Conservation (phyloP, 2,888 invertebrate species). For the Ptychoptera albimana region DNA sequence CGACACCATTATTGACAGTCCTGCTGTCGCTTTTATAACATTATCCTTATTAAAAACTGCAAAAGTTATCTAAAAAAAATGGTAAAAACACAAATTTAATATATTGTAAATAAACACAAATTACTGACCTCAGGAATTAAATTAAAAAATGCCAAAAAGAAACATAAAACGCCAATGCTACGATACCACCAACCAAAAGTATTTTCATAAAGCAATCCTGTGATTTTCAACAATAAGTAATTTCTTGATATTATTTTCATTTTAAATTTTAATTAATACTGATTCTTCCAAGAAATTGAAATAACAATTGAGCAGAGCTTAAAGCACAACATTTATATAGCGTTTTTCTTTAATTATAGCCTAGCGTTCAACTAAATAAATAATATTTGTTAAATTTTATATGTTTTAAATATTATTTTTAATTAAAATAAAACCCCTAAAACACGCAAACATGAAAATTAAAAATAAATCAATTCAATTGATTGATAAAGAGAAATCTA, state of each 20-base stretch:
- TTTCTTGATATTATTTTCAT: not conserved
- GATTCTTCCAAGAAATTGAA: no score
- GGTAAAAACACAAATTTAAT: not conserved
- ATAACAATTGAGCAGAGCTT: no score
- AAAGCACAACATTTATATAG: no score
- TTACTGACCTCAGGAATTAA: not conserved
- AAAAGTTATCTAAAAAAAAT: not conserved
- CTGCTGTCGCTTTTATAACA: not conserved
- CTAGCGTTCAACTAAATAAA: no score
- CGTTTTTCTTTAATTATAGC: no score
- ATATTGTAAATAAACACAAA: not conserved
- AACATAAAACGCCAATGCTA: not conserved
- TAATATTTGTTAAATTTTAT: no score
- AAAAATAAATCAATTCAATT: no score
- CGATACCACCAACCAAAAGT: not conserved
- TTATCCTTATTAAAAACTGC: not conserved
- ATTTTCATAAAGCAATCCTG: not conserved
- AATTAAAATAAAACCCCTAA: no score
- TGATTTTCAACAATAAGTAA: not conserved
- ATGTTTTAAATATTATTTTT: no score
- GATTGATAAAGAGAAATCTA: no score
- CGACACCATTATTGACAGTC: not conserved
- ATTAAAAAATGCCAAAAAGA: not conserved
- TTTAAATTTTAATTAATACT: not conserved
- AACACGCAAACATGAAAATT: no score